phyloP scores from a whole-genome alignment of 2,113 vertebrate genomes.

The Pelmatolapia mariae region DNA sequence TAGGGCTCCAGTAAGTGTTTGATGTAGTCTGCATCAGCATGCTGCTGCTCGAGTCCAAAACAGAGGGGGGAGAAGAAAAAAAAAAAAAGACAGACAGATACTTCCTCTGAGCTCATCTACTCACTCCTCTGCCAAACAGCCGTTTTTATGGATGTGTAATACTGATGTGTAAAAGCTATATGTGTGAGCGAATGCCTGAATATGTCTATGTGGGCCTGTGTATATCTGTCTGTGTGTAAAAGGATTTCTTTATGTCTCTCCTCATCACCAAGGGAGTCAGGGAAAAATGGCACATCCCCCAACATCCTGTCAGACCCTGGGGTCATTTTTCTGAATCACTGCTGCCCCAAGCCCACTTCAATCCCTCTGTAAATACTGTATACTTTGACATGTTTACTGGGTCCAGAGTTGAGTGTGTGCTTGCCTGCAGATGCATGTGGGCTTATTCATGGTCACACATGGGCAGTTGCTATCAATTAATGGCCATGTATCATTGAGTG shows the following conservation, averaged over 20 bases:
- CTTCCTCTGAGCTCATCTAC: slow-evolving; percentile 67
- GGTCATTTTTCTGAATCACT: slow-evolving; percentile 63
- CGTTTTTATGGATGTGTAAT: slow-evolving; percentile 49
- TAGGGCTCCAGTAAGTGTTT: slow-evolving; percentile 39
- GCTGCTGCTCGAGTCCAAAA: slow-evolving; percentile 41
- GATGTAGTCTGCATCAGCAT: slow-evolving; percentile 48
- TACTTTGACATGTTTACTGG: slow-evolving; percentile 50
- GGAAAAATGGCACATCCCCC: slow-evolving; percentile 63
- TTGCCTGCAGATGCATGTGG: not conserved
- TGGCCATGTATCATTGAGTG: slow-evolving; percentile 22
- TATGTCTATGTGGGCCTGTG: slow-evolving; percentile 34
- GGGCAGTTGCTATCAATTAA: slow-evolving; percentile 57
- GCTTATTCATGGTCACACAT: slow-evolving; percentile 32
- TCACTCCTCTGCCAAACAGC: slow-evolving; percentile 51
- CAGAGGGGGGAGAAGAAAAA: not conserved
- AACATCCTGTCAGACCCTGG: slow-evolving; percentile 67
- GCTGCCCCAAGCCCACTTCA: slow-evolving; percentile 56
- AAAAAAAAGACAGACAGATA: slow-evolving; percentile 5
- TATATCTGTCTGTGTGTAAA: slow-evolving; percentile 50
- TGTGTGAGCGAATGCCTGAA: slow-evolving; percentile 19
- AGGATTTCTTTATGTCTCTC: slow-evolving; percentile 67
- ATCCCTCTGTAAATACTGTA: slow-evolving; percentile 58
- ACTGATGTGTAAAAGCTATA: slow-evolving; percentile 47
- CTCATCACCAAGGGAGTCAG: slow-evolving; percentile 60
- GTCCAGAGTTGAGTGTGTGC: not conserved